Evolutionary conservation across 2,888 invertebrate genomes (phyloP), one percentile per base, ranked within the genome.

Genomic region (Chymomyza fuscimana): DNA sequence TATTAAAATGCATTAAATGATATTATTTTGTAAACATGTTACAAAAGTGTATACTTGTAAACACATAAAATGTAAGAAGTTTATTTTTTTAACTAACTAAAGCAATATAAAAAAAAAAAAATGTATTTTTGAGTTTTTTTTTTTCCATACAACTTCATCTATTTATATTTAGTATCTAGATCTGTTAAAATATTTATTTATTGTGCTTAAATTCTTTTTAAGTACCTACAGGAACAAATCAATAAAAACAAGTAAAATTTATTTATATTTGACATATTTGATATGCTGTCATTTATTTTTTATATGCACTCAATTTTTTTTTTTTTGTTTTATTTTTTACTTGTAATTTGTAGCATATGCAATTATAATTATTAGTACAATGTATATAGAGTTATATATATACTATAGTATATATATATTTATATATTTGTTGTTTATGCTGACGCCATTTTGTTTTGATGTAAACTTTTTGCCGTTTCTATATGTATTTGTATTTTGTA

Each of bases 241-340:
- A 46, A 46, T 46, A 12, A 12, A 46, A 46, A 46, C 32, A 46
- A 12, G 2, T 46, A 12, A 2, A 6, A 12, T 12, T 46, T 12
- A 25, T 46, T 46, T 46, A 46, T 46, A 54, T 66, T 60, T 76
- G 73, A 82, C 79, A 86, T 86, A 83, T 82, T 81, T 86, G 77
- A 86, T 86, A 81, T 86, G 83, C 86, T 81, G 81, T 56, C 75
- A 74, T 77, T 81, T 78, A 25, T 58, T 58, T 58, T 19, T 29
- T 25, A 19, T 10, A 58, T 25, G 19, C 25, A 25, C 25, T 19
- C 19, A 56, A 10, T 7, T 56, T 4, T 54, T 54, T 22, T 16
- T 19, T 19, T 54, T 19, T 19, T 19, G 19, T 54, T 5, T 58
- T 58, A 32, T 58, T 54, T 54, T 54, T 54, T 54, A 19, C 9